Evolutionary conservation across 2,888 invertebrate species (phyloP), one percentile per base, ranked within the genome.

Genomic region (Heliconius charithonia): DNA sequence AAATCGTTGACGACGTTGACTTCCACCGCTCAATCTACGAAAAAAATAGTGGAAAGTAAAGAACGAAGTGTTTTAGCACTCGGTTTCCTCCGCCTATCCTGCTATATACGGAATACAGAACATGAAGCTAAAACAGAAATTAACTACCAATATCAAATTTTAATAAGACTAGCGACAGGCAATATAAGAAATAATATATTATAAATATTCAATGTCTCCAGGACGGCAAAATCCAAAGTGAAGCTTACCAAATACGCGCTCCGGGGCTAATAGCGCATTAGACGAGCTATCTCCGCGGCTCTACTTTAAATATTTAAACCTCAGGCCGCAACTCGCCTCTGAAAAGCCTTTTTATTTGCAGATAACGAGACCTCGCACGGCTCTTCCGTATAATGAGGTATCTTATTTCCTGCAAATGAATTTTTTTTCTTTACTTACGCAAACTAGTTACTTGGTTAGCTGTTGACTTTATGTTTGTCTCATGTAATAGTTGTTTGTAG

Each of bases 301-400:
- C 85, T 87, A 87, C 87, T 90, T 92, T 91, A 91, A 92, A 92
- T 93, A 93, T 93, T 92, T 90, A 92, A 90, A 89, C 89, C 85
- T 80, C 80, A 65, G 84, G 86, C 86, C 88, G 84, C 85, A 83
- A 86, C 85, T 37, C 71, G 77, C 77, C 72, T 86, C 87, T 84
- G 85, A 87, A 91, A 91, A 90, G 87, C 85, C 89, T 89, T 91
- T 91, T 92, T 92, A 92, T 92, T 92, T 90, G 89, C 85, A 88
- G 87, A 88, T 91, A 92, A 92, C 90, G 90, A 91, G 90, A 90
- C 90, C 86, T 85, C 85, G 85, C 86, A 87, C 86, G 84, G 86
- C 87, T 85, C 85, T 84, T 82, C 85, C 85, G 86, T 88, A 88
- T 90, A 91, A 91, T 89, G 88, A 91, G 88, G 89, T 89, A 90